phyloP scores from a whole-genome alignment of 2,888 invertebrate species.

The Cyclophora punctaria region DNA sequence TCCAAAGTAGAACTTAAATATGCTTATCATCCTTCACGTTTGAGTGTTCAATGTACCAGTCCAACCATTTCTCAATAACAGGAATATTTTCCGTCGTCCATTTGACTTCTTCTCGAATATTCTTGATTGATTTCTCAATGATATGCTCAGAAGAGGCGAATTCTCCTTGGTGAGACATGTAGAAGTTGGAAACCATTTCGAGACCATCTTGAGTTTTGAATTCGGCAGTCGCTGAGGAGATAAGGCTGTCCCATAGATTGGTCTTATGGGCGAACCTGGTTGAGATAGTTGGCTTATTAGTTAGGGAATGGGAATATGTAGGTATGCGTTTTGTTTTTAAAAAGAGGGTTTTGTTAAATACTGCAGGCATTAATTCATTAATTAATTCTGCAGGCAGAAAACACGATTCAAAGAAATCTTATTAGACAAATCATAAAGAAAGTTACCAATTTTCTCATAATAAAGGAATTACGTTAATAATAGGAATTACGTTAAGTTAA shows the following conservation, averaged over 20 bases:
- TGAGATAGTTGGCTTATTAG: conserved; percentile 17
- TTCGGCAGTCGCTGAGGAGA: conserved; percentile 82
- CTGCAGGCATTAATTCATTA: too few relatives aligned
- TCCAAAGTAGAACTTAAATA: conserved; percentile 6
- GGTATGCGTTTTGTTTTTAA: too few relatives aligned
- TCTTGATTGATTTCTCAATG: conserved; percentile 81
- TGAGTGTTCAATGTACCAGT: conserved; percentile 40
- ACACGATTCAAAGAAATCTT: too few relatives aligned
- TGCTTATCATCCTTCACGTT: conserved; percentile 35
- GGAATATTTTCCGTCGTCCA: conserved; percentile 86
- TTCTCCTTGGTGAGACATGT: conserved; percentile 77
- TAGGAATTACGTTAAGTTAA: conserved; percentile 3
- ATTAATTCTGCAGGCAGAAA: too few relatives aligned
- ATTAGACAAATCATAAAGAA: too few relatives aligned
- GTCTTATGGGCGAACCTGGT: conserved; percentile 79
- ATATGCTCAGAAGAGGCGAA: conserved; percentile 84
- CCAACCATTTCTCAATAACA: conserved; percentile 83
- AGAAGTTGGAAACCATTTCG: conserved; percentile 79
- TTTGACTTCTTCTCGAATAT: conserved; percentile 82
- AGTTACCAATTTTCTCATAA: not conserved
- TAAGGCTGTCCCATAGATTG: conserved; percentile 84
- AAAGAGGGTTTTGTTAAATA: too few relatives aligned
- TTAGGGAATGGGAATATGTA: not conserved
- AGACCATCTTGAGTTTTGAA: conserved; percentile 85
- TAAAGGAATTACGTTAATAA: too few relatives aligned